Evolutionary conservation across 2,888 invertebrate species (phyloP), one percentile per base, ranked within the genome.

Genomic region (Trachelus stipa): DNA sequence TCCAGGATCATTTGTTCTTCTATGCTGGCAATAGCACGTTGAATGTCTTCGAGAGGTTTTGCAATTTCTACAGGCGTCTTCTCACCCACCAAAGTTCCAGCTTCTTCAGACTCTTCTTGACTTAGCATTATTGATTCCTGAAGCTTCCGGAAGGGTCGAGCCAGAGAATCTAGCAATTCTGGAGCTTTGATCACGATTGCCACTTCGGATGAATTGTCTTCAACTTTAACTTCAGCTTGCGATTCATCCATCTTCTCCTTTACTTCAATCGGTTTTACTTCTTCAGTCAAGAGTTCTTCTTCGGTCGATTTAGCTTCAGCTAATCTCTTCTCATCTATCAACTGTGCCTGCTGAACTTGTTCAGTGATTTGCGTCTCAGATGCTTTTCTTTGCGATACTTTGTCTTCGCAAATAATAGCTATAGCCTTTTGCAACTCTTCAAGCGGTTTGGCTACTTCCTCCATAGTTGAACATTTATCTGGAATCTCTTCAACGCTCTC

Each of bases 371-470:
- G 30, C 11, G 15, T 30, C 30, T 69, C 69, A 2, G 69, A 69
- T 69, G 69, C 31, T 33, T 69, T 69, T 33, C 31, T 33, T 30
- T 30, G 31, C 30, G 69, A 31, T 4, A 69, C 69, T 3, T 33
- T 69, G 30, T 69, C 31, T 33, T 69, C 69, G 33, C 69, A 69
- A 69, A 69, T 68, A 9, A 81, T 69, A 2, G 83, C 81, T 11
- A 87, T 75, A 15, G 85, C 85, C 79, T 85, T 79, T 69, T 87
- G 79, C 35, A 91, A 86, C 73, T 91, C 89, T 30, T 85, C 84
- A 1, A 90, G 83, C 2, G 90, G 86, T 76, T 87, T 87, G 0
- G 87, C 88, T 11, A 90, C 83, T 12, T 88, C 84, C 78, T 91
- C 86, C 33, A 91, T 69, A 4, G 88, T 85, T 1, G 85, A 81